These are phyloP conservation scores for Chrysomela aeneicollis DNA, from an alignment of 2,888 invertebrate genomes.

Conservation along the genomic window DNA sequence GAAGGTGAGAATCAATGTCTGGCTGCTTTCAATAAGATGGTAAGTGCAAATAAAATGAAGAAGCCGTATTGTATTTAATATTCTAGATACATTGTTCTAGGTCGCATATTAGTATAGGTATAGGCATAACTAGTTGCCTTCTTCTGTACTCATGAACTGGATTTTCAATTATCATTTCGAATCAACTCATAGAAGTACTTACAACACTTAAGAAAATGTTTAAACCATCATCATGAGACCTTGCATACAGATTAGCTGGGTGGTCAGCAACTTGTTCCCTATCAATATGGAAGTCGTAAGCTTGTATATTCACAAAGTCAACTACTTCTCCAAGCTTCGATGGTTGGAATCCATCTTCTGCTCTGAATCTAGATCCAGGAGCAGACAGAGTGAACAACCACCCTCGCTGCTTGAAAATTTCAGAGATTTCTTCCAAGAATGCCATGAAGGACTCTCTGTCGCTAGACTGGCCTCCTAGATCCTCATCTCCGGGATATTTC, in stretches of 20 bases:
- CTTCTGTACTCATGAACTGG: no score
- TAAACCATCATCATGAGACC: conserved; percentile 62
- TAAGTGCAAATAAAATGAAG: no score
- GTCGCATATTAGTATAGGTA: no score
- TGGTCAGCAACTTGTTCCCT: conserved; percentile 61
- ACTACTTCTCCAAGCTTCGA: conserved; percentile 67
- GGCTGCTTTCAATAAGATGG: no score
- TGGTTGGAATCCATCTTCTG: conserved; percentile 74
- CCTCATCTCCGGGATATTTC: conserved; percentile 72
- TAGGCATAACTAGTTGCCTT: no score
- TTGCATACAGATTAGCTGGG: conserved; percentile 63
- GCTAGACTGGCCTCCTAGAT: conserved; percentile 59
- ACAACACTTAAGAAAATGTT: conserved; percentile 66
- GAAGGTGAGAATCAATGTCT: no score
- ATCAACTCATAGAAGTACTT: no score
- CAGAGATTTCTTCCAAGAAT: conserved; percentile 68
- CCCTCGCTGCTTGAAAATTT: conserved; percentile 63
- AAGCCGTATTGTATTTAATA: no score
- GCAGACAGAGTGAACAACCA: conserved; percentile 63
- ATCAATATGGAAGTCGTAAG: conserved; percentile 69
- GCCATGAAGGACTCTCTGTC: conserved; percentile 60
- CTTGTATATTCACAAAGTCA: conserved; percentile 74
- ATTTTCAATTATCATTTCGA: no score
- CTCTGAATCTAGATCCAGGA: conserved; percentile 68
- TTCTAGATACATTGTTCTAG: no score